These are phyloP conservation scores for Drosophila navojoa DNA, from an alignment of 1,140 invertebrate species.

Conservation along the genomic window DNA sequence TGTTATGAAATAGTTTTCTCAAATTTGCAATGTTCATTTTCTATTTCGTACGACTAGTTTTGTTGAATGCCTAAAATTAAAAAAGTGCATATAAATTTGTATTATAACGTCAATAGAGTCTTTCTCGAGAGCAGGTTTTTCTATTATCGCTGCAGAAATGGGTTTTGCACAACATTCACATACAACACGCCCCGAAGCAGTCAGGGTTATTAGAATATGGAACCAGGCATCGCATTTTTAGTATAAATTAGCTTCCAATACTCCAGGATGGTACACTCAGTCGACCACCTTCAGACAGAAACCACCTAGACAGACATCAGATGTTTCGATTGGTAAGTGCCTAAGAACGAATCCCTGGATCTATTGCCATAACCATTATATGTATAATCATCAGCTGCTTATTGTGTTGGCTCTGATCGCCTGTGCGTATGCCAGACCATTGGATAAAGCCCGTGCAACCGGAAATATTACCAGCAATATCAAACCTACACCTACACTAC, in stretches of 20 bases:
- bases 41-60: no score
- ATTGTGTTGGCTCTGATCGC: constrained; percentile 63
- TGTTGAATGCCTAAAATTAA: no score
- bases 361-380: neutral
- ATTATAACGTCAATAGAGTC: no score
- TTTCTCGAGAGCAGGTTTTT: no score
- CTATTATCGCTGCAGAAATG: no score
- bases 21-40: neutral
- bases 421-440: constrained; percentile 47
- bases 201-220: no score
- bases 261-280: constrained; percentile 55
- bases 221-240: no score
- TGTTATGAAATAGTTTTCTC: no score
- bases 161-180: no score
- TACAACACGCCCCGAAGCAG: no score
- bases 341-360: neutral
- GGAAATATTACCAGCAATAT: constrained; percentile 84
- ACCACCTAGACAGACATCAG: constrained; percentile 64
- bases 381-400: constrained; percentile 41
- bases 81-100: no score
- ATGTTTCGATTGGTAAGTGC: constrained; percentile 71
- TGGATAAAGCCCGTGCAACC: constrained; percentile 43
- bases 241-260: constrained; percentile 62
- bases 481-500: no score
- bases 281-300: constrained; percentile 50